Evolutionary conservation across 2,888 invertebrate species (phyloP).

Genomic region (Deilephila porcellus): DNA sequence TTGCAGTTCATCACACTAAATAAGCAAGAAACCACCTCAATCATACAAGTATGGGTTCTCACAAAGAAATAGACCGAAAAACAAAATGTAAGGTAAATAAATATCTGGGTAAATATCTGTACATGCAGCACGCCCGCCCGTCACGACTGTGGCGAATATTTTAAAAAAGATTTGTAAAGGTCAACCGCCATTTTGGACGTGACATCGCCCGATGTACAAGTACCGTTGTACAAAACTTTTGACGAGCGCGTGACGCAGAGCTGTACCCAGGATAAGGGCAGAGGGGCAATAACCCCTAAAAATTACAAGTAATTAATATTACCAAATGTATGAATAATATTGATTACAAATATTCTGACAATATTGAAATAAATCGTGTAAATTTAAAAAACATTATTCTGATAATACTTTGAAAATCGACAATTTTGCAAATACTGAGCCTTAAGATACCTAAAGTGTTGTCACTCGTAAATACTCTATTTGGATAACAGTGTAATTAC

Average conservation of each 20-base stretch:
- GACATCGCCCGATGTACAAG: conserved; percentile 16
- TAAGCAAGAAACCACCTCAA: too few relatives aligned
- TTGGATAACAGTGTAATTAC: too few relatives aligned
- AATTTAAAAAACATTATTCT: too few relatives aligned
- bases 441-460: too few relatives aligned
- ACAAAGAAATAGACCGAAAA: not conserved
- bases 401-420: too few relatives aligned
- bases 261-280: not conserved
- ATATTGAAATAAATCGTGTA: too few relatives aligned
- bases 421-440: too few relatives aligned
- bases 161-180: conserved; percentile 15
- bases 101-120: not conserved
- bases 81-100: not conserved
- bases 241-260: not conserved
- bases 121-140: conserved; percentile 3
- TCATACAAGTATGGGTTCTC: not conserved
- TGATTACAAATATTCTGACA: too few relatives aligned
- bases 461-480: too few relatives aligned
- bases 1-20: too few relatives aligned
- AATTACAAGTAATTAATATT: too few relatives aligned
- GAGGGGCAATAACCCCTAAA: not conserved
- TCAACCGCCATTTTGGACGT: conserved; percentile 18
- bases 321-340: too few relatives aligned
- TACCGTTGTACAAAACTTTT: conserved; percentile 10
- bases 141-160: conserved; percentile 15